Conservation (phyloP, 1,140 invertebrate species). For the Heliconius nattereri region DNA sequence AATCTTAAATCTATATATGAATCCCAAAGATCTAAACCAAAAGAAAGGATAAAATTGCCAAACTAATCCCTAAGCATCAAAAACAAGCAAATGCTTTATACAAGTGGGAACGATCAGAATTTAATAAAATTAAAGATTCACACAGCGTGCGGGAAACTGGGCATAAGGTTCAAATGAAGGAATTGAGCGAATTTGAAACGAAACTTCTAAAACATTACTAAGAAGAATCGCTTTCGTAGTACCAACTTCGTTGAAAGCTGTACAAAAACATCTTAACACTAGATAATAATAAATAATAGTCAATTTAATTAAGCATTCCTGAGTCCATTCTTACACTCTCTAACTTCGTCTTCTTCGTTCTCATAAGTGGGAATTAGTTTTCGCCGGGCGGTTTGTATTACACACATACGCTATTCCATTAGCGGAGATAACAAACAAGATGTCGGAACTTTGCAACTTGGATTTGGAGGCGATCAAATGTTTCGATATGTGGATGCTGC, state of each 20-base stretch:
- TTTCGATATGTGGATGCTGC: background rate
- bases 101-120: constrained; percentile 65
- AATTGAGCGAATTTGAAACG: constrained; percentile 30
- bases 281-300: too few species aligned
- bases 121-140: constrained; percentile 76
- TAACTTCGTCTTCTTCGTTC: background rate
- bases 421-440: constrained; percentile 10
- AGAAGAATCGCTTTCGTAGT: background rate
- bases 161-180: constrained; percentile 38
- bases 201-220: background rate
- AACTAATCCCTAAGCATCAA: constrained; percentile 57
- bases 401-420: background rate
- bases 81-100: constrained; percentile 44
- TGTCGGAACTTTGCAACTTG: background rate
- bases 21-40: background rate
- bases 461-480: background rate
- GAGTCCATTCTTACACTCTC: background rate
- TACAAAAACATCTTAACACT: constrained; percentile 9
- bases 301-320: background rate
- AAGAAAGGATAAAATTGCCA: constrained; percentile 49
- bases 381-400: background rate
- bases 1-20: background rate
- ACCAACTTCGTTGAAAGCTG: background rate
- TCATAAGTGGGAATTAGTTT: background rate
- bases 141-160: constrained; percentile 58